phyloP scores from a whole-genome alignment of 1,140 invertebrate genomes.

The Pygmarrhopalites habei region DNA sequence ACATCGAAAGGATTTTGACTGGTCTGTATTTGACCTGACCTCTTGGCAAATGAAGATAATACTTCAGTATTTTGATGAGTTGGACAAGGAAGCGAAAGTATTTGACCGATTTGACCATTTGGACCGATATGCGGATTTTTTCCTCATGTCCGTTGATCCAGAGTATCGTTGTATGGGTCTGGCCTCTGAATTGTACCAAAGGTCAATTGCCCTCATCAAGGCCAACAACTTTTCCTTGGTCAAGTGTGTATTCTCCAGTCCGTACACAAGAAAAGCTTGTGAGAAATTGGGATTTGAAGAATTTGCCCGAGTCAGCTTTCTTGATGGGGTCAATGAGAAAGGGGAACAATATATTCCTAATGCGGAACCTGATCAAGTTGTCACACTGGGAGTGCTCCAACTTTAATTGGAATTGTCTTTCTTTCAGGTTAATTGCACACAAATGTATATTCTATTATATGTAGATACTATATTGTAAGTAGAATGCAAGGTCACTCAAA shows the following conservation, averaged over 20 bases:
- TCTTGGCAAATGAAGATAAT: slow-evolving; percentile 27
- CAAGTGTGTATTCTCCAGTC: slow-evolving; percentile 28
- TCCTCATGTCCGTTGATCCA: slow-evolving; percentile 28
- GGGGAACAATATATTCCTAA: slow-evolving; percentile 20
- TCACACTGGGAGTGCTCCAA: slow-evolving; percentile 11
- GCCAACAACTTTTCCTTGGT: slow-evolving; percentile 20
- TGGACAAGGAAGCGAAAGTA: slow-evolving; percentile 19
- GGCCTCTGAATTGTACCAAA: slow-evolving; percentile 21
- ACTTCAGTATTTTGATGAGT: slow-evolving; percentile 20
- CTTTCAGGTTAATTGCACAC: background rate
- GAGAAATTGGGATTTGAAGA: slow-evolving; percentile 31
- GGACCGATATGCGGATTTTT: slow-evolving; percentile 27
- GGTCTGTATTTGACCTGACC: slow-evolving; percentile 14
- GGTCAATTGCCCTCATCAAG: slow-evolving; percentile 13
- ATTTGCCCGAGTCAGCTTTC: slow-evolving; percentile 14
- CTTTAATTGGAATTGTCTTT: too few species aligned
- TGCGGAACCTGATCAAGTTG: slow-evolving; percentile 11
- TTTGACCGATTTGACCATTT: slow-evolving; percentile 20
- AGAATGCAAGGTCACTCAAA: background rate
- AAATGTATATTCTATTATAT: background rate
- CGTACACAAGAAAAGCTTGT: slow-evolving; percentile 21
- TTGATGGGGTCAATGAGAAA: slow-evolving; percentile 19
- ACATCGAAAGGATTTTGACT: background rate
- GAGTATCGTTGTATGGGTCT: slow-evolving; percentile 28
- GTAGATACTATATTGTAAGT: background rate